Evolutionary conservation across 2,888 invertebrate species (phyloP).

Genomic region (Tipula confusa): DNA sequence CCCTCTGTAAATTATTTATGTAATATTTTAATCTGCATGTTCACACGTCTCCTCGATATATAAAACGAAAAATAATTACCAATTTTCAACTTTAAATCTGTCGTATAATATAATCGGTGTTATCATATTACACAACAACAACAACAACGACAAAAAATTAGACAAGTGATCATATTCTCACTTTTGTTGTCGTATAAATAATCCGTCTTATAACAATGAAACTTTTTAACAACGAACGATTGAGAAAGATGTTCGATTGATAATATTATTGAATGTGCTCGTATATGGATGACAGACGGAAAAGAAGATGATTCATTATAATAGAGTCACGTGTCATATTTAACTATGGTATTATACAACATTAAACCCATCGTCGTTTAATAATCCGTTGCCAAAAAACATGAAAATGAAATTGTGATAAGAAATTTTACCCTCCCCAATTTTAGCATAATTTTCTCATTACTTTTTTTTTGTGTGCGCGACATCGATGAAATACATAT

Average conservation of each 20-base stretch:
- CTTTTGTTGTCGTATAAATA: not conserved
- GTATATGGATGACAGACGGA: not conserved
- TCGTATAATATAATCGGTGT: not conserved
- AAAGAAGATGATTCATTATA: not conserved
- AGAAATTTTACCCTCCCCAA: not conserved
- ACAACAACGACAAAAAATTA: not conserved
- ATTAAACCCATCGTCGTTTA: not conserved
- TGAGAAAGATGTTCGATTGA: conserved; percentile 7
- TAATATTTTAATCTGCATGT: conserved; percentile 4
- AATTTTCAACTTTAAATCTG: conserved; percentile 13
- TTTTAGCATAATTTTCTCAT: not conserved
- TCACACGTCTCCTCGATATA: not conserved
- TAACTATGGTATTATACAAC: not conserved
- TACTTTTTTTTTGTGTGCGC: not conserved
- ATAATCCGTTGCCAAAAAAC: conserved; percentile 16
- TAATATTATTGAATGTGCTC: not conserved
- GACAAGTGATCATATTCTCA: conserved; percentile 25
- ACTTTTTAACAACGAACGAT: too few species aligned
- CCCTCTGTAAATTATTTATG: not conserved
- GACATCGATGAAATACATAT: too few species aligned
- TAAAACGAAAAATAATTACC: not conserved
- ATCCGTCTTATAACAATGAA: not conserved
- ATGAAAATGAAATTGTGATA: not conserved
- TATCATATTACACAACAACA: not conserved
- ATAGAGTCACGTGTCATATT: conserved; percentile 20